Conservation (phyloP, 1,140 invertebrate genomes). For the Pseudomyrmex sp. region DNA sequence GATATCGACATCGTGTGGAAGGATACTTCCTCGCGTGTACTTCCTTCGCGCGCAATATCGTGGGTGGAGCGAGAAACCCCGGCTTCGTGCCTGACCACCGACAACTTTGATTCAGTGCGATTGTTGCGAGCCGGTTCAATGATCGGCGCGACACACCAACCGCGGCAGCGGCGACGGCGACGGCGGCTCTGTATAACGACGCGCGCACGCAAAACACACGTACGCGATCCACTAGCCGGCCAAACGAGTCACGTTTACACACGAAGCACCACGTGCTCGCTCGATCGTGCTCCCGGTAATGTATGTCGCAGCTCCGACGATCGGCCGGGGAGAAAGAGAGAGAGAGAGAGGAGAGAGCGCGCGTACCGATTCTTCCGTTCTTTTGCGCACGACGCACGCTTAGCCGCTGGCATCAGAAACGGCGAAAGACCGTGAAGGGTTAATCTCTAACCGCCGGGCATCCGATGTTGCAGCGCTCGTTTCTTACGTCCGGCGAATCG, state of each 20-base stretch:
- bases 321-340: not conserved
- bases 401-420: slow-evolving; percentile 23
- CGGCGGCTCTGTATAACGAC: slow-evolving; percentile 36
- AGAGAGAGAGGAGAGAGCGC: no score
- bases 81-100: slow-evolving; percentile 80
- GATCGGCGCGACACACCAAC: slow-evolving; percentile 72
- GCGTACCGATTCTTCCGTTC: not conserved
- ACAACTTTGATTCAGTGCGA: slow-evolving; percentile 81
- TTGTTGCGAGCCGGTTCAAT: slow-evolving; percentile 78
- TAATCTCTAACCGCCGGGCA: slow-evolving; percentile 23
- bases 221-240: slow-evolving; percentile 49
- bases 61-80: slow-evolving; percentile 76
- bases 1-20: slow-evolving; percentile 27
- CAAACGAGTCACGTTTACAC: slow-evolving; percentile 68
- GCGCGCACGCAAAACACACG: slow-evolving; percentile 60
- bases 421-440: slow-evolving; percentile 16
- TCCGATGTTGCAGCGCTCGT: not conserved
- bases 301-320: slow-evolving; percentile 7
- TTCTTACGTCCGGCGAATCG: not conserved
- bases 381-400: not conserved
- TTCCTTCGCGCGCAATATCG: slow-evolving; percentile 55
- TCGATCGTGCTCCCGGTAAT: slow-evolving; percentile 60
- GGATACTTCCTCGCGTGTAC: not conserved
- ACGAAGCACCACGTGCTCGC: slow-evolving; percentile 64
- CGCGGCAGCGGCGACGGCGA: slow-evolving; percentile 38